Evolutionary conservation across 2,888 invertebrate genomes (phyloP).

Genomic region (Molorchus minor): DNA sequence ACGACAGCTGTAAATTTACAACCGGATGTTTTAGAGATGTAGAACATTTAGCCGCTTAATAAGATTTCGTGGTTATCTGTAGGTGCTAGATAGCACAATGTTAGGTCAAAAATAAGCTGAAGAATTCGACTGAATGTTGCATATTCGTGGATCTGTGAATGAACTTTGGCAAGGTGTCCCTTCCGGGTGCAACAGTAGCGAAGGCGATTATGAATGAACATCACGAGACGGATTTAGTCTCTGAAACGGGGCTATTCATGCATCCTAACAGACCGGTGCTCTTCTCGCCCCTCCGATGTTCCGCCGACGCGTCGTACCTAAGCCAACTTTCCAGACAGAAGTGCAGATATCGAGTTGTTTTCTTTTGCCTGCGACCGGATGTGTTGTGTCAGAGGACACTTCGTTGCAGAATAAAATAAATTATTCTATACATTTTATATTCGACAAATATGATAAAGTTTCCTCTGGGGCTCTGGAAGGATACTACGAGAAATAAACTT

Average conservation of each 20-base stretch:
- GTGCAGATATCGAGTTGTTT: constrained; percentile 41
- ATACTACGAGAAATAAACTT: constrained; percentile 1
- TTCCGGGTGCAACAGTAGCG: constrained; percentile 53
- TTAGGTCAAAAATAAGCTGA: constrained; percentile 46
- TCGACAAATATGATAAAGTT: constrained; percentile 24
- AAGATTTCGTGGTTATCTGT: constrained; percentile 46
- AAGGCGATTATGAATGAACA: constrained; percentile 54
- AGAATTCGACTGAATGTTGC: constrained; percentile 48
- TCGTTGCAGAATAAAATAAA: constrained; percentile 36
- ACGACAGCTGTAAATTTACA: constrained; percentile 51
- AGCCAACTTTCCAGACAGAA: constrained; percentile 39
- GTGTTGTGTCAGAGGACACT: constrained; percentile 36
- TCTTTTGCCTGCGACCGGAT: constrained; percentile 42
- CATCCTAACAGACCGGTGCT: constrained; percentile 39
- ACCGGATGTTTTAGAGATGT: constrained; percentile 52
- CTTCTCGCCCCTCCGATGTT: constrained; percentile 33
- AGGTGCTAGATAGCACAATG: constrained; percentile 34
- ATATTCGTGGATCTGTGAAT: constrained; percentile 53
- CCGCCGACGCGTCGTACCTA: constrained; percentile 27
- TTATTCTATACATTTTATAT: constrained; percentile 42
- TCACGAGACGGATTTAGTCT: constrained; percentile 51
- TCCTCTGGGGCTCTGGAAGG: background rate
- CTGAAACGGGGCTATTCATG: constrained; percentile 49
- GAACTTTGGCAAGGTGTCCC: constrained; percentile 57
- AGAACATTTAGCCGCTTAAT: constrained; percentile 52